Evolutionary conservation across 2,888 invertebrate species (phyloP).

Genomic region (Mylabris sibirica): DNA sequence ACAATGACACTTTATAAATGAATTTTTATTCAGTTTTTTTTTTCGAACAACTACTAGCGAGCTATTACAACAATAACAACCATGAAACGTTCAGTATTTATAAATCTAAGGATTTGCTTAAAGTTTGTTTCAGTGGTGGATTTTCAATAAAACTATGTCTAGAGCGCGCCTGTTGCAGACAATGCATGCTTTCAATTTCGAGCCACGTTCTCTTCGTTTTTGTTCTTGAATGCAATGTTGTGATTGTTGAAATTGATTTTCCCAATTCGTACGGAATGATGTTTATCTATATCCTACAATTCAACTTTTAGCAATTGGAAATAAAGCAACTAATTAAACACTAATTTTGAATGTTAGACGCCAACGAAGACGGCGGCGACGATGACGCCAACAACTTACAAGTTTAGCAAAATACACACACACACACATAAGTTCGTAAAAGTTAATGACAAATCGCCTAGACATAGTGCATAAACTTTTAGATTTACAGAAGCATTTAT

Average conservation of each 20-base stretch:
- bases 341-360: not conserved
- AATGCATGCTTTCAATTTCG: not conserved
- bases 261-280: not conserved
- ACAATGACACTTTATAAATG: slow-evolving; percentile 44
- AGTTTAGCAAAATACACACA: not conserved
- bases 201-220: not conserved
- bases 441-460: slow-evolving; percentile 20
- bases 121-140: not conserved
- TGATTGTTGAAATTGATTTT: not conserved
- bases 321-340: slow-evolving; percentile 1
- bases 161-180: not conserved
- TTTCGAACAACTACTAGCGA: slow-evolving; percentile 4
- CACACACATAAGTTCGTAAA: slow-evolving; percentile 18
- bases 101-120: too few relatives aligned
- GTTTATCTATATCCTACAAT: not conserved
- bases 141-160: not conserved
- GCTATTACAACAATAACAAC: not conserved
- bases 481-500: slow-evolving; percentile 13
- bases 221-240: not conserved
- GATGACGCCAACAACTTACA: not conserved
- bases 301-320: not conserved
- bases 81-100: too few relatives aligned
- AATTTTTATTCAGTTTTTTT: slow-evolving; percentile 36
- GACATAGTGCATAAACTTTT: slow-evolving; percentile 18
- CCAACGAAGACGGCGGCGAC: not conserved